These are phyloP conservation scores for Prosopocoilus inquinatus DNA, from an alignment of 2,888 invertebrate genomes.

Conservation along the genomic window DNA sequence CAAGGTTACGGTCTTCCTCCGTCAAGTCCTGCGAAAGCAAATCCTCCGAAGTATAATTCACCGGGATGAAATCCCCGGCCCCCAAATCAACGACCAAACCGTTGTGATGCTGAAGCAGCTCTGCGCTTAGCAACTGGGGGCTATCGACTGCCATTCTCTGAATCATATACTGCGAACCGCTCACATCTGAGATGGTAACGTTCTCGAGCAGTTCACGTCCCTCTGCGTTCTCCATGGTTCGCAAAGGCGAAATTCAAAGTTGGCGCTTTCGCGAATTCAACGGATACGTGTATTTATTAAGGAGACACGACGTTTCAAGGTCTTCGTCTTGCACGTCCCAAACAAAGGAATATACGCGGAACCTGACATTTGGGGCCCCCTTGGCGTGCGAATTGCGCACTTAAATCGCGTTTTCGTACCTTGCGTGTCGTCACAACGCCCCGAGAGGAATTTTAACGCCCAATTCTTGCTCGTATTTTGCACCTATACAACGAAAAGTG, in stretches of 20 bases:
- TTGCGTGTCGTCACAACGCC: neutral
- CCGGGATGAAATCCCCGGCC: constrained; percentile 49
- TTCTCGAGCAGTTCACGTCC: constrained; percentile 42
- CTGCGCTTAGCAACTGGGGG: constrained; percentile 45
- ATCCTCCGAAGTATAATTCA: constrained; percentile 48
- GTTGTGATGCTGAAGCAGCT: constrained; percentile 47
- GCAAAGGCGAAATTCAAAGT: constrained; percentile 32
- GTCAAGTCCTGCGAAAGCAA: constrained; percentile 51
- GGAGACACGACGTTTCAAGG: constrained; percentile 48
- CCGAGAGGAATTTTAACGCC: neutral
- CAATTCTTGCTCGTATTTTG: constrained; percentile 1
- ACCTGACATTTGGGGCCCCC: neutral
- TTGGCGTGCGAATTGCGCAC: too few relatives aligned
- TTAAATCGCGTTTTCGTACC: too few relatives aligned
- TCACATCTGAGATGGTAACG: constrained; percentile 43
- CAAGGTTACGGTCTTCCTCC: constrained; percentile 61
- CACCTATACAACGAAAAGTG: constrained; percentile 45
- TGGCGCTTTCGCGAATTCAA: constrained; percentile 30
- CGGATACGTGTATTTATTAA: constrained; percentile 35
- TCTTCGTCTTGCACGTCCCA: constrained; percentile 28
- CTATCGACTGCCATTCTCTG: constrained; percentile 46
- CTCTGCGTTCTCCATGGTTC: constrained; percentile 38
- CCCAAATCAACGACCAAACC: constrained; percentile 49
- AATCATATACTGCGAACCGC: constrained; percentile 47
- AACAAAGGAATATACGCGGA: constrained; percentile 5